These are phyloP conservation scores for Coluber constrictor DNA, from an alignment of 2,797 vertebrate genomes.

Conservation along the genomic window DNA sequence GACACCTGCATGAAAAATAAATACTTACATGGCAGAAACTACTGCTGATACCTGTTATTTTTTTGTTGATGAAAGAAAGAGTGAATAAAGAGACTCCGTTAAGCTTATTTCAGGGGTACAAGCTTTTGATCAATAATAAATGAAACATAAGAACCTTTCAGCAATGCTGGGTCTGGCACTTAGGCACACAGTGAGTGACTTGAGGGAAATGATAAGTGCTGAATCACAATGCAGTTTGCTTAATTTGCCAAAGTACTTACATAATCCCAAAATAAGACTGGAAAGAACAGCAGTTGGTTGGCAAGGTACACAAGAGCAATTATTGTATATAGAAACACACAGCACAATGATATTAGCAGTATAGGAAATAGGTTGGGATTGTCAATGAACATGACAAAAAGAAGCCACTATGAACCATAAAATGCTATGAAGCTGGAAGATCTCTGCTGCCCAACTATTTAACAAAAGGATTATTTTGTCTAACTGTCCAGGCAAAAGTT, in stretches of 20 bases:
- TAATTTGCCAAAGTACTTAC: slow-evolving; percentile 34
- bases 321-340: slow-evolving; percentile 2
- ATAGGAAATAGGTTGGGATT: neutral
- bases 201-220: slow-evolving; percentile 45
- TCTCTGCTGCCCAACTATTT: neutral
- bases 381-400: neutral
- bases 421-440: neutral
- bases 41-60: slow-evolving; percentile 12
- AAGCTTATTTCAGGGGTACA: slow-evolving; percentile 54
- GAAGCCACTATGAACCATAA: neutral
- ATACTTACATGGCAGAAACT: slow-evolving; percentile 20
- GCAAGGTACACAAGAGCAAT: slow-evolving; percentile 36
- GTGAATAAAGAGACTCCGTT: slow-evolving; percentile 22
- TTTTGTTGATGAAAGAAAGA: slow-evolving; percentile 46
- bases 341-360: slow-evolving; percentile 15
- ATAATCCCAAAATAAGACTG: slow-evolving; percentile 15
- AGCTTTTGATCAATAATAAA: slow-evolving; percentile 46
- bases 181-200: slow-evolving; percentile 17
- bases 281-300: neutral
- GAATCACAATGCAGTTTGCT: slow-evolving; percentile 39
- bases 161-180: slow-evolving; percentile 52
- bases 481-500: neutral
- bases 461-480: neutral
- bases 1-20: neutral
- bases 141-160: slow-evolving; percentile 53